Evolutionary conservation across 1,140 invertebrate species (phyloP).

Genomic region (Nilaparvata lugens): DNA sequence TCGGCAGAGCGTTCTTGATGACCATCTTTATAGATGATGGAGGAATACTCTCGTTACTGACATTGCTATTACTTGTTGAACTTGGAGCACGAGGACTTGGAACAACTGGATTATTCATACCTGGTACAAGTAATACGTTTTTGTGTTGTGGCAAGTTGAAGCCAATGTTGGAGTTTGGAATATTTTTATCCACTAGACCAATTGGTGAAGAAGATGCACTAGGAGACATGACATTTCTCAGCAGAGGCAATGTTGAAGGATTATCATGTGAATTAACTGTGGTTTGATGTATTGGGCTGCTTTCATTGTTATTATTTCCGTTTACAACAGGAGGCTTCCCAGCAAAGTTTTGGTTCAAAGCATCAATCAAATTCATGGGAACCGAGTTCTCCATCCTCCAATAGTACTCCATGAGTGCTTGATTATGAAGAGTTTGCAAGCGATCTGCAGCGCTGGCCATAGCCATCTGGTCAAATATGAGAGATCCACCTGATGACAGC

Average conservation of each 20-base stretch:
- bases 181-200: not conserved
- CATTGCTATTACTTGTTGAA: conserved; percentile 11
- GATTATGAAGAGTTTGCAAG: conserved; percentile 25
- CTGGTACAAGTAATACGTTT: not conserved
- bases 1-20: conserved; percentile 77
- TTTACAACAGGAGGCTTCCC: no score
- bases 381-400: conserved; percentile 13
- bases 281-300: no score
- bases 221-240: no score
- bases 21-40: conserved; percentile 67
- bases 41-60: no score
- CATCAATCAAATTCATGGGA: not conserved
- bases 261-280: no score
- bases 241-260: no score
- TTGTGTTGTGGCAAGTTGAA: no score
- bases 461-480: conserved; percentile 44
- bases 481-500: conserved; percentile 50
- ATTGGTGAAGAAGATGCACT: no score
- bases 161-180: not conserved
- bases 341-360: no score
- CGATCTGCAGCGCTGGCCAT: conserved; percentile 28
- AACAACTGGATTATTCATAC: not conserved
- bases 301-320: no score
- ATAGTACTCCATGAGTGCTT: conserved; percentile 21
- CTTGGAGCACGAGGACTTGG: not conserved